phyloP scores from a whole-genome alignment of 2,113 vertebrate species.

The Vulpes lagopus region DNA sequence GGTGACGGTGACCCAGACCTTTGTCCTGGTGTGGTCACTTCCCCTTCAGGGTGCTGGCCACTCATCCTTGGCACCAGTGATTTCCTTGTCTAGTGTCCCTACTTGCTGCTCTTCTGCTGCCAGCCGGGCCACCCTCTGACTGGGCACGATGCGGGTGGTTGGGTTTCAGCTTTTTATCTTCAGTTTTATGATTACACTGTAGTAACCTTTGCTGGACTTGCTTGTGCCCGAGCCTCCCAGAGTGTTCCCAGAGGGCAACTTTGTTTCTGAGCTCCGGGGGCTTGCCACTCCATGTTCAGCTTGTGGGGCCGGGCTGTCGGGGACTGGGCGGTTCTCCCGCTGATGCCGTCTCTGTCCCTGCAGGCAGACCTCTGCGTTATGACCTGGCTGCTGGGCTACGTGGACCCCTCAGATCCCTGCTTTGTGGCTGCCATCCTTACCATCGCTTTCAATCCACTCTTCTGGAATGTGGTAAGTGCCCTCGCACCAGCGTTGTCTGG shows the following conservation, averaged over 20 bases:
- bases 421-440: slow-evolving; percentile 83
- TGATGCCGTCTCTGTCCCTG: slow-evolving; percentile 30
- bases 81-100: not conserved
- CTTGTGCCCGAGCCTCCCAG: not conserved
- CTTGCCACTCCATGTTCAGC: not conserved
- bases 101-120: not conserved
- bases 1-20: not conserved
- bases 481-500: rapidly evolving
- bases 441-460: slow-evolving; percentile 88
- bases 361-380: slow-evolving; percentile 85
- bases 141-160: slow-evolving; percentile 18
- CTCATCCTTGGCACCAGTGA: not conserved
- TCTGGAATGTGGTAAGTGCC: slow-evolving; percentile 90
- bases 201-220: slow-evolving; percentile 22
- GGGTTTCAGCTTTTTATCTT: slow-evolving; percentile 61
- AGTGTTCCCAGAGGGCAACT: slow-evolving; percentile 53
- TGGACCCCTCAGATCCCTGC: slow-evolving; percentile 81
- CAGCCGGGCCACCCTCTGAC: not conserved
- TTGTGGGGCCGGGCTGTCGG: not conserved
- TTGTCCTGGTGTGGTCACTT: not conserved
- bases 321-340: not conserved
- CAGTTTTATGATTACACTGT: not conserved
- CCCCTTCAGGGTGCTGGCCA: not conserved
- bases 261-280: slow-evolving; percentile 39
- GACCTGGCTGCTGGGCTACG: slow-evolving; percentile 82